These are phyloP conservation scores for Drosophila sechellia DNA, from an alignment of 1,140 invertebrate genomes.

Conservation along the genomic window DNA sequence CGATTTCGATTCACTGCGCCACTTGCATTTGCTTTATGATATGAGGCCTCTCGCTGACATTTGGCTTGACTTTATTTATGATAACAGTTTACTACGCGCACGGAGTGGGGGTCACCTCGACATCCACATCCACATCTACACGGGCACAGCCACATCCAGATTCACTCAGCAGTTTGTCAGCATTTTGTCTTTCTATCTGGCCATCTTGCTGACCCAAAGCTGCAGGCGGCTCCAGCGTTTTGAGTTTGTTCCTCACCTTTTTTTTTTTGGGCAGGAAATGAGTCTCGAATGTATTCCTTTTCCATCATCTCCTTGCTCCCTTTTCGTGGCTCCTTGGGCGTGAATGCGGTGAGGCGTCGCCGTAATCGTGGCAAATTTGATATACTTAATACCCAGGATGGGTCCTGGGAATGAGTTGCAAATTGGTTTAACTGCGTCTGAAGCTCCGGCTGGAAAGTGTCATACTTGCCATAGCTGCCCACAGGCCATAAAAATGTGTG, in stretches of 20 bases:
- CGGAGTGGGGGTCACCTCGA: slow-evolving; percentile 13
- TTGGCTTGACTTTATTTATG: slow-evolving; percentile 78
- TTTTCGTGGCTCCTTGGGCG: slow-evolving; percentile 41
- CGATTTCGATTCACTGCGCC: slow-evolving; percentile 70
- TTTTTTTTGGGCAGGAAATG: slow-evolving; percentile 63
- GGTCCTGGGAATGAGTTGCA: slow-evolving; percentile 37
- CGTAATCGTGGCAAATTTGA: slow-evolving; percentile 70
- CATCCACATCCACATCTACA: too few relatives aligned
- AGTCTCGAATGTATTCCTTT: slow-evolving; percentile 53
- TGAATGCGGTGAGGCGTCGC: slow-evolving; percentile 55
- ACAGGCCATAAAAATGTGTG: slow-evolving; percentile 58
- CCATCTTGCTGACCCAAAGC: slow-evolving; percentile 66
- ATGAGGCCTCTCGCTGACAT: slow-evolving; percentile 77
- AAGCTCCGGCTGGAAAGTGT: slow-evolving; percentile 24
- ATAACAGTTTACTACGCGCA: slow-evolving; percentile 59
- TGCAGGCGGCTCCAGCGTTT: slow-evolving; percentile 52
- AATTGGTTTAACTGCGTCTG: slow-evolving; percentile 72
- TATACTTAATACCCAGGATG: slow-evolving; percentile 47
- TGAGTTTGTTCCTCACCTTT: slow-evolving; percentile 42
- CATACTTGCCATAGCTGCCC: slow-evolving; percentile 48
- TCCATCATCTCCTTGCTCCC: not conserved
- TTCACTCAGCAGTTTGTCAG: slow-evolving; percentile 73
- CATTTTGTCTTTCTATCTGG: slow-evolving; percentile 68
- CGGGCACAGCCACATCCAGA: slow-evolving; percentile 27
- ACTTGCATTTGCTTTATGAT: slow-evolving; percentile 82